Base-by-base conservation (phyloP, 1,140 invertebrate genomes). In the Zaprionus taronus region DNA sequence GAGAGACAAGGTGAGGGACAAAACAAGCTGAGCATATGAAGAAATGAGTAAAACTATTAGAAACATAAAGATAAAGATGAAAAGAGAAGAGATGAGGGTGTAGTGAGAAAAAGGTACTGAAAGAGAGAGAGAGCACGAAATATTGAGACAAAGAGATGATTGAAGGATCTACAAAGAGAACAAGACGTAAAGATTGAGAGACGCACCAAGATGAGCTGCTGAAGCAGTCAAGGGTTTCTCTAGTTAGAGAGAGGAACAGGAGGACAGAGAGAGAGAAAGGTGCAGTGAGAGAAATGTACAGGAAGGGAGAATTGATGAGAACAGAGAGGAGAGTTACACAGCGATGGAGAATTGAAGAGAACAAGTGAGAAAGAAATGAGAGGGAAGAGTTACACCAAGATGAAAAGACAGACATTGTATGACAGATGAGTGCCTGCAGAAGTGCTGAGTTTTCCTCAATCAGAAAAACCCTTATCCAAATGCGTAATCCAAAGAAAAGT, bases 401-500 rank as follows among this genome's bases (percentile, higher is more conserved):
- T 0, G 17, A 0, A 47, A 17, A 9, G 2, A 56, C 14, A 56
- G 7, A 56, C 53, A 56, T 2, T 15, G n/a, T 20, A 14, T 5
- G 22, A 1, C 15, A 5, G 51, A 28, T 55, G 51, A 55, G 22
- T 1, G 7, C 2, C n/a, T 15, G 24, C 2, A 55, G 20, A 26
- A 26, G 51, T 28, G 4, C n/a, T 9, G 28, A 34, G 5, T 14
- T 58, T 34, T 2, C 1, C 7, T 47, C 3, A 9, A 15, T n/a
- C 5, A 47, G 41, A 2, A 77, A 77, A 83, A 47, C 41, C 41
- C 53, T 76, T 55, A 53, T 80, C 62, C 73, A 84, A 85, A 80
- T 81, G 80, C 82, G 65, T 81, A 84, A 83, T 83, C 36, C 56
- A 17, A 12, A 26, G 38, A 57, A 36, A 15, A n/a, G n/a, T n/a